A percentile compares a stretch with the other conserved stretches of the same genome.
phyloP scores from a whole-genome alignment of 2,113 vertebrate species.

The Triplophysa rosa region DNA sequence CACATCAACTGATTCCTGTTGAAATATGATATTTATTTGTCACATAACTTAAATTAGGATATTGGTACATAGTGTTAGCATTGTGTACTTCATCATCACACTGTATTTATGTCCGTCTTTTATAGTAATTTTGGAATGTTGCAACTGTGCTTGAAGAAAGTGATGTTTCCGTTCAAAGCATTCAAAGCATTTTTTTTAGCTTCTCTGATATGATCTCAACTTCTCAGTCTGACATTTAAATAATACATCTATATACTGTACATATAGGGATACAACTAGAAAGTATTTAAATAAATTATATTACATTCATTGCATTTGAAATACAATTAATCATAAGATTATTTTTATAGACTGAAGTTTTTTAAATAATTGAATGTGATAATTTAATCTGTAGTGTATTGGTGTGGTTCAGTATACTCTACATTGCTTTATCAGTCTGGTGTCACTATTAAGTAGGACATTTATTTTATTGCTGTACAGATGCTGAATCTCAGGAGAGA shows the following conservation, averaged over 20 bases:
- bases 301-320: background rate
- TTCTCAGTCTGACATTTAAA: background rate
- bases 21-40: too few relatives aligned
- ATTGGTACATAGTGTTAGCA: too few relatives aligned
- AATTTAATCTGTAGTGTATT: background rate
- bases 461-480: slow-evolving; percentile 26
- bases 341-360: background rate
- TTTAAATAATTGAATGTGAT: too few relatives aligned
- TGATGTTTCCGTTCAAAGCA: slow-evolving; percentile 32
- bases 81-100: background rate
- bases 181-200: slow-evolving; percentile 14
- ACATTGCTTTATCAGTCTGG: background rate
- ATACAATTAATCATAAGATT: background rate
- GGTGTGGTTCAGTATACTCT: too few relatives aligned
- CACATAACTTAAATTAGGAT: too few relatives aligned
- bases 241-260: background rate
- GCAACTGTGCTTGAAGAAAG: slow-evolving; percentile 7
- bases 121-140: background rate
- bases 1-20: too few relatives aligned
- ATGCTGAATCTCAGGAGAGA: slow-evolving; percentile 47
- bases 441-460: background rate
- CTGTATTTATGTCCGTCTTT: background rate
- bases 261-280: too few relatives aligned
- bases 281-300: background rate
- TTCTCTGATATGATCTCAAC: background rate